A percentile compares a stretch with the other conserved stretches of the same genome.
Evolutionary conservation across 2,113 vertebrate genomes (phyloP).

Genomic region (Zosterops japonicus): DNA sequence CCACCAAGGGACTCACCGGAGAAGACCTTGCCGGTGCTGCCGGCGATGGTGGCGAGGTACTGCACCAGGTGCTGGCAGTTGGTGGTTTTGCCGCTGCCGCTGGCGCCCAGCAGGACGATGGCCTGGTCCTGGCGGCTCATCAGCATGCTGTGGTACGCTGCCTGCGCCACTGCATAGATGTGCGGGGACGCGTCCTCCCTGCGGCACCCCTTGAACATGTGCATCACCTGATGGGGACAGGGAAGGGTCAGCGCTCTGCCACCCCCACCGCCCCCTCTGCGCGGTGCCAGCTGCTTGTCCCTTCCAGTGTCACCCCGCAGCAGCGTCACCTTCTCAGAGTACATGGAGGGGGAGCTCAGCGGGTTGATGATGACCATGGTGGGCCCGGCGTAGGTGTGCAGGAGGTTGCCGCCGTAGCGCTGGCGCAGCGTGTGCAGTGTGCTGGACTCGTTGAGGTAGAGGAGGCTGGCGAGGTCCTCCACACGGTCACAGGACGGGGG

Average conservation of each 20-base stretch:
- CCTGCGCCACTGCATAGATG: slow-evolving; percentile 91
- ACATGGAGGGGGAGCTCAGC: slow-evolving; percentile 91
- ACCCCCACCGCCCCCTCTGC: rapidly evolving
- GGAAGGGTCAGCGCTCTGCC: background rate
- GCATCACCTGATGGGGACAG: slow-evolving; percentile 84
- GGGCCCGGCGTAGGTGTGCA: slow-evolving; percentile 88
- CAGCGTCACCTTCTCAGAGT: slow-evolving; percentile 90
- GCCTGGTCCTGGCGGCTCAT: slow-evolving; percentile 96
- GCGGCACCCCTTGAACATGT: slow-evolving; percentile 98
- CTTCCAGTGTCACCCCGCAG: background rate
- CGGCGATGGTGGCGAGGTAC: slow-evolving; percentile 90
- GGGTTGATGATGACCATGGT: slow-evolving; percentile 93
- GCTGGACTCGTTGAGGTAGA: slow-evolving; percentile 95
- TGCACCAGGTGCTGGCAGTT: slow-evolving; percentile 95
- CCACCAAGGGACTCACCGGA: slow-evolving; percentile 78
- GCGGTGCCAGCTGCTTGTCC: rapidly evolving
- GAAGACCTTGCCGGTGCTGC: slow-evolving; percentile 91
- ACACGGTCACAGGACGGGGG: slow-evolving; percentile 88
- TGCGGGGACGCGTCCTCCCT: slow-evolving; percentile 91
- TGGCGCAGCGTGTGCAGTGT: slow-evolving; percentile 91
- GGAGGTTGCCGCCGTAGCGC: slow-evolving; percentile 91
- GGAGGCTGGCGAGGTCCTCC: slow-evolving; percentile 89
- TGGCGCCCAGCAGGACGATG: slow-evolving; percentile 87
- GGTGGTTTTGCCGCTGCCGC: slow-evolving; percentile 93
- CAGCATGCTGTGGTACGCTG: slow-evolving; percentile 89